phyloP scores from a whole-genome alignment of 2,888 invertebrate genomes.

The Erebia ligea region DNA sequence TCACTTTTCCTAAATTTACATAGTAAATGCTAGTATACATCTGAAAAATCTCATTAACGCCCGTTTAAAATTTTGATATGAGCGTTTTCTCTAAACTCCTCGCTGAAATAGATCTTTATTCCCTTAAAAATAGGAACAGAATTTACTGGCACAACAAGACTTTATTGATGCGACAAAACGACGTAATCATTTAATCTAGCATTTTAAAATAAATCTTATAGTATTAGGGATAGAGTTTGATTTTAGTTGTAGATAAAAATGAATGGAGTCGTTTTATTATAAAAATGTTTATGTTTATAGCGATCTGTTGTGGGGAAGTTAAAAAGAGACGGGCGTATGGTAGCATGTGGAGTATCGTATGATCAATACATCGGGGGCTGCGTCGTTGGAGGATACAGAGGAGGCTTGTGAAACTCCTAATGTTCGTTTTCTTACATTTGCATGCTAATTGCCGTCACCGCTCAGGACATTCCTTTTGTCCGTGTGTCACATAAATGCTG shows the following conservation, averaged over 20 bases:
- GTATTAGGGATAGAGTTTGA: slow-evolving; percentile 6
- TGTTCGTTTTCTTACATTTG: slow-evolving; percentile 83
- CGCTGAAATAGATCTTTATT: slow-evolving; percentile 80
- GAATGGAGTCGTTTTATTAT: slow-evolving; percentile 56
- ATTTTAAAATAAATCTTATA: slow-evolving; percentile 38
- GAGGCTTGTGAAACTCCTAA: slow-evolving; percentile 52
- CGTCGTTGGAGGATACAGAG: slow-evolving; percentile 50
- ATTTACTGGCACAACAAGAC: slow-evolving; percentile 78
- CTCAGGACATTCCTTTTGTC: slow-evolving; percentile 67
- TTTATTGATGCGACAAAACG: slow-evolving; percentile 41
- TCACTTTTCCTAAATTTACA: neutral
- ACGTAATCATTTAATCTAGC: slow-evolving; percentile 35
- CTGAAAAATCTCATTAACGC: slow-evolving; percentile 50
- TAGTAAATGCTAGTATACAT: slow-evolving; percentile 50
- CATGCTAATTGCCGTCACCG: slow-evolving; percentile 77
- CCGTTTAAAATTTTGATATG: slow-evolving; percentile 61
- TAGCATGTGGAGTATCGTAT: slow-evolving; percentile 76
- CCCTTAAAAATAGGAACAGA: slow-evolving; percentile 77
- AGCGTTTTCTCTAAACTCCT: slow-evolving; percentile 70
- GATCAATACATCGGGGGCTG: slow-evolving; percentile 75
- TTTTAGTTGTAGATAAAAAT: slow-evolving; percentile 38
- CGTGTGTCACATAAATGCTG: slow-evolving; percentile 67
- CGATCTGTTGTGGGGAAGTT: slow-evolving; percentile 80
- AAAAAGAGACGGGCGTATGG: slow-evolving; percentile 81
- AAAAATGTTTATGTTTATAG: slow-evolving; percentile 77